phyloP scores from a whole-genome alignment of 2,888 invertebrate species.

The Argynnis bischoffii region DNA sequence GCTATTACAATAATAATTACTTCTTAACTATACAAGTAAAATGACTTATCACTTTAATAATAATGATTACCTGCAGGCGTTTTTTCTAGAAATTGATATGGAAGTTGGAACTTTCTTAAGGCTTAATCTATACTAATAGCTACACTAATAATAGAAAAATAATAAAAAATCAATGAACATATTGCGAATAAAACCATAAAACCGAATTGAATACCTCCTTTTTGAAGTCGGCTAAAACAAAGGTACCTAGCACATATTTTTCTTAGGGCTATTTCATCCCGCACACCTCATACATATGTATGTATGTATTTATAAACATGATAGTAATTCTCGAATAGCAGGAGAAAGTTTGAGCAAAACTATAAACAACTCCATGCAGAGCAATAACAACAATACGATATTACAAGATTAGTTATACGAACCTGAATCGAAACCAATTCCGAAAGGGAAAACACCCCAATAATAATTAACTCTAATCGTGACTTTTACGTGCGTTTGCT shows the following conservation, averaged over 20 bases:
- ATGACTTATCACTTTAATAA: too few relatives aligned
- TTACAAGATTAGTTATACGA: conserved; percentile 56
- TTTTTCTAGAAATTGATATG: too few relatives aligned
- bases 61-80: too few relatives aligned
- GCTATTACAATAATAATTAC: too few relatives aligned
- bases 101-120: too few relatives aligned
- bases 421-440: conserved; percentile 51
- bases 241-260: background rate
- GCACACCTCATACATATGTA: conserved; percentile 26
- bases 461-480: conserved; percentile 69
- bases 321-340: conserved; percentile 33
- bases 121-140: too few relatives aligned
- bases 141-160: too few relatives aligned
- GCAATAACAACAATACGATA: conserved; percentile 54
- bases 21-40: too few relatives aligned
- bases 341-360: conserved; percentile 46
- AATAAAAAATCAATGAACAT: too few relatives aligned
- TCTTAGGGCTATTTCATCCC: conserved; percentile 20
- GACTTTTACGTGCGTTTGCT: conserved; percentile 34
- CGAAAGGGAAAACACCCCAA: conserved; percentile 45
- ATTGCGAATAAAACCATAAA: too few relatives aligned
- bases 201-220: too few relatives aligned
- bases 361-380: conserved; percentile 52
- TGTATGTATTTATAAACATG: conserved; percentile 29
- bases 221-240: too few relatives aligned